These are phyloP conservation scores for Dendrocopos noguchii DNA, from an alignment of 2,113 vertebrate species.

Conservation along the genomic window DNA sequence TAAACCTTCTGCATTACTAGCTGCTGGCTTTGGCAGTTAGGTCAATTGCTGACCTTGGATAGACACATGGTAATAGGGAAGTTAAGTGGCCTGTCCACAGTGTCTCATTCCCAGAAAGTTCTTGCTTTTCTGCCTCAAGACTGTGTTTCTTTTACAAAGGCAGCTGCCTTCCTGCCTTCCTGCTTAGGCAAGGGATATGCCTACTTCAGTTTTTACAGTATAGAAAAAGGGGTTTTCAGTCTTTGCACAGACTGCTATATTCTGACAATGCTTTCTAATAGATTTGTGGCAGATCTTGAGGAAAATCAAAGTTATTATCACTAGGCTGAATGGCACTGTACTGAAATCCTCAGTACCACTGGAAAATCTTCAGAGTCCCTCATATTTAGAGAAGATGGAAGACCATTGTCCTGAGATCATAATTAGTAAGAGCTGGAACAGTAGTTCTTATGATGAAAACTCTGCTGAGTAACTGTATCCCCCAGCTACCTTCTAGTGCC, in stretches of 20 bases:
- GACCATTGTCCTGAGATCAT: background rate
- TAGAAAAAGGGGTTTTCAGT: background rate
- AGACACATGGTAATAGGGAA: background rate
- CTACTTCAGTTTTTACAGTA: background rate
- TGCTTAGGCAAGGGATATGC: background rate
- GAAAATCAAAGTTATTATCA: background rate
- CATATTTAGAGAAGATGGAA: background rate
- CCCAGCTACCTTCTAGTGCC: background rate
- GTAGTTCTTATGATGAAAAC: background rate
- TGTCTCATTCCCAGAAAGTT: background rate
- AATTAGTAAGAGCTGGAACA: background rate
- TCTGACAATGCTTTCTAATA: background rate
- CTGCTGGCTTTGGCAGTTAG: background rate
- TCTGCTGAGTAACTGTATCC: background rate
- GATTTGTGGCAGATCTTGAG: background rate
- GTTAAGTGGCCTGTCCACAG: background rate
- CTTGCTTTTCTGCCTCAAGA: background rate
- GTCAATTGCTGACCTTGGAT: background rate
- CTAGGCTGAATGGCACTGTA: background rate
- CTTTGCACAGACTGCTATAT: background rate
- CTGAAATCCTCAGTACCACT: background rate
- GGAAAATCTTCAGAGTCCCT: background rate
- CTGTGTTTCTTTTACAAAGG: background rate
- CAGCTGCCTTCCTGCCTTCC: background rate
- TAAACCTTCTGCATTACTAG: background rate